These are phyloP conservation scores for Neodon shergylaensis DNA, from an alignment of 2,113 vertebrate species.

Conservation along the genomic window DNA sequence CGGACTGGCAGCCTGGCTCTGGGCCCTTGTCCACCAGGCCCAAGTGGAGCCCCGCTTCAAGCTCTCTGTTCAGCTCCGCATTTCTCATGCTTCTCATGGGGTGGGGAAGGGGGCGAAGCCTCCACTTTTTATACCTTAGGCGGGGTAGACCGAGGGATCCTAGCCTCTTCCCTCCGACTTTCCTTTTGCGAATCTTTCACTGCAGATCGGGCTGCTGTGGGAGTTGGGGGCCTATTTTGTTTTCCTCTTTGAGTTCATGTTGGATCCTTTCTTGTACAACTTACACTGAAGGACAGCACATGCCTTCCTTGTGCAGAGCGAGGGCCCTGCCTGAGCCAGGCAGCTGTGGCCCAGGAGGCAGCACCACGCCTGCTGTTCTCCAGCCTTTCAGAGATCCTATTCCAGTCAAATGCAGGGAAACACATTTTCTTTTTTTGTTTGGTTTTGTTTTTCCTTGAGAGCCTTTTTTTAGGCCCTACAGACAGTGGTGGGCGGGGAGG, in stretches of 20 bases:
- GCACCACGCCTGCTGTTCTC: background rate
- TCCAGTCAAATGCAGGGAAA: conserved; percentile 76
- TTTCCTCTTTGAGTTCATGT: conserved; percentile 82
- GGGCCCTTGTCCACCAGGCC: conserved; percentile 72
- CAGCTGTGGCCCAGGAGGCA: background rate
- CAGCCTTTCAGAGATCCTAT: conserved; percentile 58
- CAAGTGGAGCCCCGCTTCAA: conserved; percentile 69
- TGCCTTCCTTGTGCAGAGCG: conserved; percentile 38
- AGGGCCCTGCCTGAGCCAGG: background rate
- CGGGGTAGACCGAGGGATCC: conserved; percentile 83
- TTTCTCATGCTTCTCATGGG: conserved; percentile 87
- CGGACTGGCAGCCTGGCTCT: background rate
- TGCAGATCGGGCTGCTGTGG: conserved; percentile 82
- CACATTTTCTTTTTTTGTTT: conserved; percentile 70
- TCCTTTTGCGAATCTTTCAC: conserved; percentile 84
- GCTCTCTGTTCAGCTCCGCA: conserved; percentile 80
- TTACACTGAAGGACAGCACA: conserved; percentile 49
- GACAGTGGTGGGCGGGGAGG: conserved; percentile 72
- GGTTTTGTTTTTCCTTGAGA: conserved; percentile 76
- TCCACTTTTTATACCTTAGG: conserved; percentile 86
- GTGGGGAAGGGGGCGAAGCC: conserved; percentile 82
- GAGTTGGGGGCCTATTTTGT: conserved; percentile 78
- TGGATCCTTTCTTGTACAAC: conserved; percentile 78
- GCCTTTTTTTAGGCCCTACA: conserved; percentile 77
- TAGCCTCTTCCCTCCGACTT: conserved; percentile 84